Conservation (phyloP, 2,888 invertebrate species). For the Digitonthophagus gazella region DNA sequence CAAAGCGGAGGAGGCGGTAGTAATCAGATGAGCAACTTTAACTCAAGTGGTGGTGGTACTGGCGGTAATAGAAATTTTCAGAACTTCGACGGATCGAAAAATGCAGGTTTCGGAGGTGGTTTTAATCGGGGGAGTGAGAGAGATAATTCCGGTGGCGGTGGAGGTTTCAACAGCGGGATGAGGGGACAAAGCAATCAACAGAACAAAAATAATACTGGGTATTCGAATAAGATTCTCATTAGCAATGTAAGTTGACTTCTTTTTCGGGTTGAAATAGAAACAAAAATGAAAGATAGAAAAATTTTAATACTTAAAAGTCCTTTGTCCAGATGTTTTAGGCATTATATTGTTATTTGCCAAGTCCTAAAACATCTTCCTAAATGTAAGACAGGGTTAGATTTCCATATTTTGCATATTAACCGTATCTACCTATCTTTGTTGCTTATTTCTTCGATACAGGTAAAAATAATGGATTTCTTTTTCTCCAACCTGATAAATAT, state of each 20-base stretch:
- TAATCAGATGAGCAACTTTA: slow-evolving; percentile 10
- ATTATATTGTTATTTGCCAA: too few species aligned
- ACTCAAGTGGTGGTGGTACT: slow-evolving; percentile 44
- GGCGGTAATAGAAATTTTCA: slow-evolving; percentile 50
- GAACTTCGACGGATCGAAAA: slow-evolving; percentile 33
- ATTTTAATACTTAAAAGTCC: too few species aligned
- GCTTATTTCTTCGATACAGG: too few species aligned
- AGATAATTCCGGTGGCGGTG: slow-evolving; percentile 30
- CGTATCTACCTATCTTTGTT: too few species aligned
- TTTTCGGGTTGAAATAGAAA: too few species aligned
- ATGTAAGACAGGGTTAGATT: too few species aligned
- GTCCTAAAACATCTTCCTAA: too few species aligned
- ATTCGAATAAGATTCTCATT: slow-evolving; percentile 44
- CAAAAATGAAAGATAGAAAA: too few species aligned
- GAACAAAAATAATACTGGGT: slow-evolving; percentile 25
- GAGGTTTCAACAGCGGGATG: slow-evolving; percentile 22
- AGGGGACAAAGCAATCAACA: slow-evolving; percentile 11
- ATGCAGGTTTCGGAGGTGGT: slow-evolving; percentile 35
- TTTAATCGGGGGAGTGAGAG: not conserved
- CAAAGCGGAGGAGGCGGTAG: slow-evolving; percentile 7
- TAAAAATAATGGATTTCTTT: too few species aligned
- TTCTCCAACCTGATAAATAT: too few species aligned
- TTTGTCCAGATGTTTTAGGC: too few species aligned
- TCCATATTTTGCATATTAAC: too few species aligned
- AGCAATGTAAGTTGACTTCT: slow-evolving; percentile 44